Percentiles rank a stretch among this genome's conserved stretches.
Conservation (phyloP, 2,888 invertebrate species). For the Leptura quadrifasciata region DNA sequence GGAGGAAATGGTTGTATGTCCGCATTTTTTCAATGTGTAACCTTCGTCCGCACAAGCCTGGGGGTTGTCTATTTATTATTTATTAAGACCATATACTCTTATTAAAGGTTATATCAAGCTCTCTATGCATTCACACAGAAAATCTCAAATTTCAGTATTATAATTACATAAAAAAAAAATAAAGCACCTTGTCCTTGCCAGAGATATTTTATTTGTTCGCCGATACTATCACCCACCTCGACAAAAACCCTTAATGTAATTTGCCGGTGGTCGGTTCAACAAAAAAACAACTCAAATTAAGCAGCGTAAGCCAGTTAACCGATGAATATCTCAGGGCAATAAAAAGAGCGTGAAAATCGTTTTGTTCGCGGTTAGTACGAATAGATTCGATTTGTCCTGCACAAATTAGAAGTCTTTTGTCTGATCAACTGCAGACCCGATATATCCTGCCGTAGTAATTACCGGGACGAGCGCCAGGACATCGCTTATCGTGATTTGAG, state of each 20-base stretch:
- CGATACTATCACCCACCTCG: background rate
- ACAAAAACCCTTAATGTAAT: background rate
- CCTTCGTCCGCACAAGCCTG: too few species aligned
- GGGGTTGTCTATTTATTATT: too few species aligned
- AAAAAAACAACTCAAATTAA: background rate
- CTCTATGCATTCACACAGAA: too few species aligned
- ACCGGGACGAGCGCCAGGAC: constrained; percentile 4
- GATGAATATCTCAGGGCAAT: background rate
- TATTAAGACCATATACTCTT: too few species aligned
- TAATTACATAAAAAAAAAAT: too few species aligned
- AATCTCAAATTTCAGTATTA: too few species aligned
- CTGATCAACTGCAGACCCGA: constrained; percentile 34
- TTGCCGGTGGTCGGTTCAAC: background rate
- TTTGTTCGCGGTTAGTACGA: constrained; percentile 20
- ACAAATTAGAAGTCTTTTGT: constrained; percentile 39
- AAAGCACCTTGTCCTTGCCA: background rate
- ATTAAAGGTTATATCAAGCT: too few species aligned
- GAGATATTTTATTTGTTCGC: background rate
- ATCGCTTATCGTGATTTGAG: constrained; percentile 7
- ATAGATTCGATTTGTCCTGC: constrained; percentile 34
- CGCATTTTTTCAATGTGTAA: too few species aligned
- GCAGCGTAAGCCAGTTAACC: background rate
- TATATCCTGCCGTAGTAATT: constrained; percentile 20
- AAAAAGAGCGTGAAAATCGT: background rate
- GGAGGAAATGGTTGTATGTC: too few species aligned